phyloP scores from a whole-genome alignment of 2,113 vertebrate species.

The Centrocercus urophasianus region DNA sequence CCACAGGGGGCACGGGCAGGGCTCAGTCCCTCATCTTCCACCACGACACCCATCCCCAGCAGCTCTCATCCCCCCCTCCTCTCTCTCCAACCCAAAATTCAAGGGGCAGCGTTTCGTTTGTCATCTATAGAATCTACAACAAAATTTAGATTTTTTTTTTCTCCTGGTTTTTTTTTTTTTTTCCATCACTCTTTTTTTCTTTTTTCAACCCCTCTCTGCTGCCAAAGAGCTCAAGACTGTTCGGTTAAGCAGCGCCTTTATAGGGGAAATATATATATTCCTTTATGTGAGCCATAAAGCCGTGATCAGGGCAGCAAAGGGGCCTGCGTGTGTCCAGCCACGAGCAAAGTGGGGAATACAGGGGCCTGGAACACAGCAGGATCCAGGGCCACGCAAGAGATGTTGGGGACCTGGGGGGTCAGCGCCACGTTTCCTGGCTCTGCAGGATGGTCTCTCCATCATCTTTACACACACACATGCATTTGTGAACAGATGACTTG shows the following conservation, averaged over 20 bases:
- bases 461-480: constrained; percentile 19
- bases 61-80: accelerated
- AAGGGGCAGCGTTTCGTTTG: accelerated
- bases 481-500: constrained; percentile 63
- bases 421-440: not conserved
- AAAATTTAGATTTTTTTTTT: not conserved
- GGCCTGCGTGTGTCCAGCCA: accelerated
- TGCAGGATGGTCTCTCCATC: constrained; percentile 19
- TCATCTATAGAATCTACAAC: accelerated
- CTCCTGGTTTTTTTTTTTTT: not conserved
- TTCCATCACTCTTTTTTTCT: not conserved
- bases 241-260: not conserved
- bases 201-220: not conserved
- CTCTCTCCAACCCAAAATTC: not conserved
- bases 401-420: accelerated
- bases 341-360: accelerated
- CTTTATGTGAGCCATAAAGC: constrained; percentile 52
- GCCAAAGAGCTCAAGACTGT: not conserved
- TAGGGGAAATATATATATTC: constrained; percentile 55
- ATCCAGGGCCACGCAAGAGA: accelerated
- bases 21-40: not conserved
- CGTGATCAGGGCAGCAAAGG: not conserved
- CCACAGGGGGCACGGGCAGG: not conserved
- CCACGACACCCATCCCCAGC: accelerated
- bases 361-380: not conserved